Evolutionary conservation across 2,888 invertebrate species (phyloP).

Genomic region (Eupithecia insigniata): DNA sequence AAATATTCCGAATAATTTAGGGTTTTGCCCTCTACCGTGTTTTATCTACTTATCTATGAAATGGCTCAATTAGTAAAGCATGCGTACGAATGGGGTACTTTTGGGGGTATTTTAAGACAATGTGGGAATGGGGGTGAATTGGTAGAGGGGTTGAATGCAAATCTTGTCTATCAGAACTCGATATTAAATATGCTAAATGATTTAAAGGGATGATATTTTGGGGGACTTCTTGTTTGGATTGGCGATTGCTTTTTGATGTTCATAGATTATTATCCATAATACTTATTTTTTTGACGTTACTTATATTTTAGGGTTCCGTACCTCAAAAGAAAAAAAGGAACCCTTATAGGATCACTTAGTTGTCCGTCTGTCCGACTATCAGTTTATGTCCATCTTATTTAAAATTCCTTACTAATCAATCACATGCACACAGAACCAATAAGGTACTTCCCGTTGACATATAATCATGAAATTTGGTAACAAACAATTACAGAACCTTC

Average conservation of each 20-base stretch:
- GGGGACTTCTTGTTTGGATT: slow-evolving; percentile 38
- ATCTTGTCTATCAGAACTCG: slow-evolving; percentile 63
- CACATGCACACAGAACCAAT: too few relatives aligned
- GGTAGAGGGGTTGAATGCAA: slow-evolving; percentile 51
- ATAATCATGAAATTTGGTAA: too few relatives aligned
- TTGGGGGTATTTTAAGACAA: slow-evolving; percentile 33
- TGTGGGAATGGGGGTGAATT: slow-evolving; percentile 1
- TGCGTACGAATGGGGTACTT: slow-evolving; percentile 51
- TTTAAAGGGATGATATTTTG: slow-evolving; percentile 63
- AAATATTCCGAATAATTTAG: slow-evolving; percentile 82
- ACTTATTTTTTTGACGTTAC: too few relatives aligned
- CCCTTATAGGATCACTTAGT: too few relatives aligned
- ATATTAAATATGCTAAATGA: slow-evolving; percentile 79
- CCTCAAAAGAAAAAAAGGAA: too few relatives aligned
- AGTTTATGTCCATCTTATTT: too few relatives aligned
- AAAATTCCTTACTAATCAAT: too few relatives aligned
- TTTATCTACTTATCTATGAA: slow-evolving; percentile 84
- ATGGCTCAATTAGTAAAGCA: slow-evolving; percentile 81
- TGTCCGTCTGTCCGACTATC: too few relatives aligned
- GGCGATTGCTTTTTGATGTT: slow-evolving; percentile 25
- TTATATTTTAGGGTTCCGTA: too few relatives aligned
- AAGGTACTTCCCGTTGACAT: too few relatives aligned
- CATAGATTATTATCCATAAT: too few relatives aligned
- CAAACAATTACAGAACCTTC: too few relatives aligned
- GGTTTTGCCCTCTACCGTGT: slow-evolving; percentile 74